Evolutionary conservation across 2,888 invertebrate genomes (phyloP), one percentile per base, ranked within the genome.

Genomic region (Stratiomys singularior): DNA sequence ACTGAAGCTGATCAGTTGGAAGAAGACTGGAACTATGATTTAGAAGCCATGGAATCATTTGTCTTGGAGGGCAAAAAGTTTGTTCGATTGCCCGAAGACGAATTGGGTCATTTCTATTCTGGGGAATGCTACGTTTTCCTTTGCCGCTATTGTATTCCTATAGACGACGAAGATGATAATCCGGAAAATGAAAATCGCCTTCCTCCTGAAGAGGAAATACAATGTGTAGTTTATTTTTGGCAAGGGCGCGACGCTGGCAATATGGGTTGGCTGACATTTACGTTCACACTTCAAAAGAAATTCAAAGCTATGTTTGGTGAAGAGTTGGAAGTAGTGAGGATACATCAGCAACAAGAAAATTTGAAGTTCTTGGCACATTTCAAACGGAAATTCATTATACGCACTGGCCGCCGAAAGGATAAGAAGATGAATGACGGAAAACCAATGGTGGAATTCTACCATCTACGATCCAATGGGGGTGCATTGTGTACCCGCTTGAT

Each of bases 221-320:
- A 96, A 84, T 98, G 97, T 88, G 96, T 98, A 67, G 98, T 99
- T n/a, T 99, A 99, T 88, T 99, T 99, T 89, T 99, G 99, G 99
- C 99, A 99, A 88, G 99, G 99, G 0, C 90, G 95, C 74, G 95
- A 97, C 84, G 99, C 99, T 1, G 93, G 95, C 80, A 99, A 99
- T 88, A 99, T 99, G 98, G 99, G 99, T 78, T 99, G 99, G 98
- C 90, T 99, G 0, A 99, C 97, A 0, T 99, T 99, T 88, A 99
- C 99, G 0, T 99, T 99, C 88, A 97, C 96, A 81, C 89, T 96
- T 82, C 95, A 95, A 86, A 96, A 96, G 86, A 96, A 95, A 86
- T 97, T 97, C 86, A 95, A 96, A 85, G 89, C 93, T 0, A 89
- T 96, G 82, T 97, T 97, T 83, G 93, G 93, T 15, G 95, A 96